Conservation (phyloP, 1,140 invertebrate species). For the Charaxes varanes region DNA sequence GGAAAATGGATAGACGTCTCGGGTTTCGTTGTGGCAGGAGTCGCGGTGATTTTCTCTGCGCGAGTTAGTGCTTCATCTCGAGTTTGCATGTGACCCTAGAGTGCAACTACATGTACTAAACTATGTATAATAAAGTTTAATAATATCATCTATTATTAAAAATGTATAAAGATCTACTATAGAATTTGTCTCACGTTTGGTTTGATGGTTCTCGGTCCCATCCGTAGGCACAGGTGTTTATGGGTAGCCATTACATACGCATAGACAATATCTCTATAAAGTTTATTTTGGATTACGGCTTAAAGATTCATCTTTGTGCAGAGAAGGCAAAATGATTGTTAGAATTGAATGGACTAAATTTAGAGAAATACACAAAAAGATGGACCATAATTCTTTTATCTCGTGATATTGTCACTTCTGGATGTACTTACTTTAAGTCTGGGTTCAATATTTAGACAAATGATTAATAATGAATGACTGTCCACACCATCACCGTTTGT, state of each 20-base stretch:
- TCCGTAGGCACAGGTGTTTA: conserved; percentile 26
- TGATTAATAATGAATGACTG: no score
- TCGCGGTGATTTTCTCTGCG: conserved; percentile 10
- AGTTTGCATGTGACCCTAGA: conserved; percentile 22
- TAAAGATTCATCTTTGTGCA: no score
- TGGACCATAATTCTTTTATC: no score
- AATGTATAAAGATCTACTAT: conserved; percentile 1
- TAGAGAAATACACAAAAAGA: no score
- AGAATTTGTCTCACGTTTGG: conserved; percentile 20
- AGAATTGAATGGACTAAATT: no score
- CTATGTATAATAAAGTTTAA: conserved; percentile 4
- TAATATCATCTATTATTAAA: background rate
- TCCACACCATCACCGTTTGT: no score
- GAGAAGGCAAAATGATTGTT: no score
- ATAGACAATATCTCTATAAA: conserved; percentile 26
- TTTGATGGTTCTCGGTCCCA: conserved; percentile 23
- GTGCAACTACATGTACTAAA: conserved; percentile 26
- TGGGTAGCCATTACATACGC: conserved; percentile 28
- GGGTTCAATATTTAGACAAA: no score
- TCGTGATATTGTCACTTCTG: no score
- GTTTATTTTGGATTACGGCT: background rate
- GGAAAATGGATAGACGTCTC: conserved; percentile 6
- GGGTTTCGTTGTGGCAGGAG: conserved; percentile 5
- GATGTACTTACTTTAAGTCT: no score
- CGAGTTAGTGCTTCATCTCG: conserved; percentile 13